phyloP scores from a whole-genome alignment of 2,888 invertebrate species.

The Lasioglossum lativentre region DNA sequence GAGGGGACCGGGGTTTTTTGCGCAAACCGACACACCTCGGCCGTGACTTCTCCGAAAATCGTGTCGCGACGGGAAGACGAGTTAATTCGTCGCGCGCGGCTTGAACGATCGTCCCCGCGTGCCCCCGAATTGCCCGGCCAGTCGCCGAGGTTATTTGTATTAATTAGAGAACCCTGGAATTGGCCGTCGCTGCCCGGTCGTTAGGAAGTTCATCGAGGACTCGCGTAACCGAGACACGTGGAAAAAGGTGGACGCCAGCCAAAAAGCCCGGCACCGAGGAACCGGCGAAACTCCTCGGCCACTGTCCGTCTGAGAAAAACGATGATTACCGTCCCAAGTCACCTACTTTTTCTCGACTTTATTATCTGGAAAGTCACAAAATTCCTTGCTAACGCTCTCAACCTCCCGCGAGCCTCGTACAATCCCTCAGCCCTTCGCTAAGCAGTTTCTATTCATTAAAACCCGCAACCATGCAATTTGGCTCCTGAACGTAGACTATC shows the following conservation, averaged over 20 bases:
- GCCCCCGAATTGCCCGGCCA: slow-evolving; percentile 4
- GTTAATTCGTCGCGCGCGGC: slow-evolving; percentile 51
- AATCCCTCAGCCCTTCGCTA: background rate
- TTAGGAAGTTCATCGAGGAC: slow-evolving; percentile 57
- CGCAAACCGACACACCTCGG: background rate
- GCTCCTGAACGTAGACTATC: background rate
- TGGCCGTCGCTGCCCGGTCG: slow-evolving; percentile 61
- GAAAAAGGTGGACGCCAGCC: slow-evolving; percentile 41
- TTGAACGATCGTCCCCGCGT: slow-evolving; percentile 23
- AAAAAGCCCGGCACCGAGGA: slow-evolving; percentile 12
- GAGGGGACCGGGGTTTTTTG: slow-evolving; percentile 42
- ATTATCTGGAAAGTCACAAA: slow-evolving; percentile 16
- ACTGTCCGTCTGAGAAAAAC: slow-evolving; percentile 23
- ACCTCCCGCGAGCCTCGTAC: background rate
- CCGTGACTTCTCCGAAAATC: background rate
- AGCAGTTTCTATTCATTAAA: slow-evolving; percentile 2
- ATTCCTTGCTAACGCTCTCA: slow-evolving; percentile 16
- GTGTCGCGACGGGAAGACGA: slow-evolving; percentile 42
- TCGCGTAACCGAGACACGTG: slow-evolving; percentile 29
- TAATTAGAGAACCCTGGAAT: slow-evolving; percentile 68
- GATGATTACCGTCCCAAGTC: slow-evolving; percentile 18
- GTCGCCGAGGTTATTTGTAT: slow-evolving; percentile 65
- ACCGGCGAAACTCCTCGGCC: slow-evolving; percentile 1
- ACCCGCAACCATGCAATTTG: slow-evolving; percentile 24
- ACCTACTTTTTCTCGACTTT: slow-evolving; percentile 5